Base-by-base conservation (phyloP, 2,113 vertebrate species). In the Daubentonia madagascariensis region DNA sequence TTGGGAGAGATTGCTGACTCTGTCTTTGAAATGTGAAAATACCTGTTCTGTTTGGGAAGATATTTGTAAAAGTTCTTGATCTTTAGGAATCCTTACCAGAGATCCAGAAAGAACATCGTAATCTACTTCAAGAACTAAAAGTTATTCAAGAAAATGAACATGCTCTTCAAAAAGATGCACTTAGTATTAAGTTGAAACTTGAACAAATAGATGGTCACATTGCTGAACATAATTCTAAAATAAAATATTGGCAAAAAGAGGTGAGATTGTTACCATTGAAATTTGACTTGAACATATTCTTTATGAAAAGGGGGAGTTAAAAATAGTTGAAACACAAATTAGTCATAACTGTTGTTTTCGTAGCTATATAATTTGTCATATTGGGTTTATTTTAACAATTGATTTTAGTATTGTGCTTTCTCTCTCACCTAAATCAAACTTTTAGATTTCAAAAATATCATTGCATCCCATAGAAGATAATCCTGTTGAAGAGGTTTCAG, bases 211-310 rank as follows among this genome's bases (percentile, higher is more conserved):
- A 99, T 17, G 98, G 98, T 72, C 99, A 98, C 89, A 99, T 99
- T 98, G 92, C 98, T 0, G 99, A 99, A 87, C 99, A 99, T 98
- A 99, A 99, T 96, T 98, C 98, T 68, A 99, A 99, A 98, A 98
- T 99, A 75, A 99, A 99, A 98, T 99, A 99, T 93, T 99, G 99
- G 99, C 99, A 99, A 65, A 99, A 99, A 98, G 99, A 99, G 99
- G 99, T 99, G 97, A 75, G 98, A 80, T 40, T 76, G 9, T 50
- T 95, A 67, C 23, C 18, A 30, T 83, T 91, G 48, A 86, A 93
- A 43, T 84, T 54, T 94, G 50, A 67, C 30, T 95, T 93, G 92
- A 52, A 85, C 45, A 30, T 65, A 32, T 20, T 11, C 37, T 63
- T 92, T 85, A 52, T 70, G 50, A 48, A 63, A 89, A 80, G 9